phyloP scores from a whole-genome alignment of 2,797 vertebrate species.

The Pogonophryne albipinna region DNA sequence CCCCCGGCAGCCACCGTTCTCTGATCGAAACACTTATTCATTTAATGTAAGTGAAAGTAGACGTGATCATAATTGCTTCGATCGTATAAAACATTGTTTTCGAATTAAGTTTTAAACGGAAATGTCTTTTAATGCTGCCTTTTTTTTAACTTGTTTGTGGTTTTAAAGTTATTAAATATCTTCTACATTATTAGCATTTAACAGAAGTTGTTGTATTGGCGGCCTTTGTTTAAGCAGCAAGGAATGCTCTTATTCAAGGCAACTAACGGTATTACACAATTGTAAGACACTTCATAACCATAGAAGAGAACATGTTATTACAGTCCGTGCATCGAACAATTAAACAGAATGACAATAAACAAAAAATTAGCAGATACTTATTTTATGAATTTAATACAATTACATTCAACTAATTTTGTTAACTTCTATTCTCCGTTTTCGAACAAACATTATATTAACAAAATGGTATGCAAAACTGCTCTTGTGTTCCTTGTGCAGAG shows the following conservation, averaged over 20 bases:
- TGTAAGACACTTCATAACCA: background rate
- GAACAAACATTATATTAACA: background rate
- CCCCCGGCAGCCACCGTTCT: conserved; percentile 67
- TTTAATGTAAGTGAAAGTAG: conserved; percentile 7
- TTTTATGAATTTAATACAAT: background rate
- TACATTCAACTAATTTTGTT: background rate
- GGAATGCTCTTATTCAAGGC: background rate
- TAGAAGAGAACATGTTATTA: background rate
- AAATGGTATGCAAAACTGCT: background rate
- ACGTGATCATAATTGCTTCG: background rate
- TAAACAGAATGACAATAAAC: background rate
- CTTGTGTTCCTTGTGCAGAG: background rate
- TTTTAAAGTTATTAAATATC: background rate
- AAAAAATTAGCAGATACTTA: background rate
- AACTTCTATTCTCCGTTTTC: background rate
- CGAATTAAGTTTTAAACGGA: background rate
- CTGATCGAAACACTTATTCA: background rate
- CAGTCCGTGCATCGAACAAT: background rate
- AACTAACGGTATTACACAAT: background rate
- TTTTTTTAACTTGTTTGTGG: background rate
- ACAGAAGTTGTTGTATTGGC: background rate
- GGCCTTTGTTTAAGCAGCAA: too few relatives aligned
- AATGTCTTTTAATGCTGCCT: background rate
- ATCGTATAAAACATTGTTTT: background rate
- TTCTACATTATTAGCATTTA: background rate